phyloP scores from a whole-genome alignment of 1,140 invertebrate species.

The Orius insidiosus region DNA sequence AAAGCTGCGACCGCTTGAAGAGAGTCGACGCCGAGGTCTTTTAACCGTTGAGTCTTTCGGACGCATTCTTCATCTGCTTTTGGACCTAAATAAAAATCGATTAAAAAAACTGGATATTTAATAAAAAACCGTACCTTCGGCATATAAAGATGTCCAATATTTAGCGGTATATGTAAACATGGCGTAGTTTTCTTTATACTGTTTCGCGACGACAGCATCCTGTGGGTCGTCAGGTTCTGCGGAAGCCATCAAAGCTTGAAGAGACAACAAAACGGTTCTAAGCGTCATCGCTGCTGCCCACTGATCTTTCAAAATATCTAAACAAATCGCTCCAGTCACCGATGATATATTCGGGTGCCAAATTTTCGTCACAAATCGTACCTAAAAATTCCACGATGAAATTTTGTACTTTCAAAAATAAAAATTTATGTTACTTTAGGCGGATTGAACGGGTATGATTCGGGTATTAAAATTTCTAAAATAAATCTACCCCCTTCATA shows the following conservation, averaged over 20 bases:
- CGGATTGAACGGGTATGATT: constrained; percentile 98
- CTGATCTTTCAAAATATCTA: constrained; percentile 98
- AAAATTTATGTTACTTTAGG: constrained; percentile 70
- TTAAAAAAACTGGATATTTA: constrained; percentile 1
- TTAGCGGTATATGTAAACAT: constrained; percentile 78
- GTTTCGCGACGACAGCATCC: constrained; percentile 92
- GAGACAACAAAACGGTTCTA: constrained; percentile 79
- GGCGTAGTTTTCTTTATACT: constrained; percentile 76
- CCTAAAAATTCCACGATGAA: constrained; percentile 32
- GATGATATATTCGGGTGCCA: constrained; percentile 99
- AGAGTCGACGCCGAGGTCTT: constrained; percentile 79
- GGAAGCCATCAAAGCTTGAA: constrained; percentile 80
- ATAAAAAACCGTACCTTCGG: constrained; percentile 41
- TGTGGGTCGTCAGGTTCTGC: constrained; percentile 94
- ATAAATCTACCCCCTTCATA: constrained; percentile 90
- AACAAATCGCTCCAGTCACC: constrained; percentile 94
- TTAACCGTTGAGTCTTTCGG: constrained; percentile 59
- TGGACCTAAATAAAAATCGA: constrained; percentile 35
- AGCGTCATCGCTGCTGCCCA: constrained; percentile 99
- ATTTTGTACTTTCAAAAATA: too few relatives aligned
- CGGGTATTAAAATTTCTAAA: constrained; percentile 94
- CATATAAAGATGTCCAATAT: constrained; percentile 92
- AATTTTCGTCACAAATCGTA: constrained; percentile 90
- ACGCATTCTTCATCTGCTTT: constrained; percentile 56
- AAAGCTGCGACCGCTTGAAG: constrained; percentile 64